Evolutionary conservation across 1,140 invertebrate genomes (phyloP), one percentile per base, ranked within the genome.

Genomic region (Zaprionus ghesquierei): DNA sequence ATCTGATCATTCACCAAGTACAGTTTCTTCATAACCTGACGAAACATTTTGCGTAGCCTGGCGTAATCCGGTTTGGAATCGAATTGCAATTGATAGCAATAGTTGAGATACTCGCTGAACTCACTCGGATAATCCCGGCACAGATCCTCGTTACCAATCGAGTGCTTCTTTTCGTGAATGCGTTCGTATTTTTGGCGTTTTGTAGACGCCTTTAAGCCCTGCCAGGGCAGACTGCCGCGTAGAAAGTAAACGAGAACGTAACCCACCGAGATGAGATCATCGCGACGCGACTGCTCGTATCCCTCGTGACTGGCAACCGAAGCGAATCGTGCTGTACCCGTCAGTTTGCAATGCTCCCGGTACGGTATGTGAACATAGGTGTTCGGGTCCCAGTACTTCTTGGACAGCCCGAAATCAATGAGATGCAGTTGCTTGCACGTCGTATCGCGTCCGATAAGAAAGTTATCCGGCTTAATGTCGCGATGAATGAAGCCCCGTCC

Each of bases 1-100:
- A 97, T 98, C 93, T 99, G 99, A 92, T 99, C 98, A 92, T 99
- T 98, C 92, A 98, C 96, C 92, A 99, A 97, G 93, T 99, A 99
- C 3, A 86, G 35, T 1, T 74, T 56, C 0, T 18, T 20, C 3
- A 38, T 25, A 73, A 99, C 94, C 65, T 98, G 99, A 81, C 98
- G 96, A 94, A 99, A 99, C 89, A 99, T 94, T 90, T 99, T 99
- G 81, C 98, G 64, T 12, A 87, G 94, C 92, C 97, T 97, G 95
- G 98, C 98, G 92, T 99, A 99, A 90, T 99, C 97, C 5, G 98
- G 98, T 9, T 95, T 95, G 90, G 98, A 97, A 92, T 99, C 97
- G 93, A 99, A 99, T 54, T 96, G 94, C 66, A 99, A 93, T 23
- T 97, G 97, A 92, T 97, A 95, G 92, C 97, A 98, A 92, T 99